A percentile compares a stretch with the other conserved stretches of the same genome.
phyloP scores from a whole-genome alignment of 2,888 invertebrate species.

The Frankliniella intonsa region DNA sequence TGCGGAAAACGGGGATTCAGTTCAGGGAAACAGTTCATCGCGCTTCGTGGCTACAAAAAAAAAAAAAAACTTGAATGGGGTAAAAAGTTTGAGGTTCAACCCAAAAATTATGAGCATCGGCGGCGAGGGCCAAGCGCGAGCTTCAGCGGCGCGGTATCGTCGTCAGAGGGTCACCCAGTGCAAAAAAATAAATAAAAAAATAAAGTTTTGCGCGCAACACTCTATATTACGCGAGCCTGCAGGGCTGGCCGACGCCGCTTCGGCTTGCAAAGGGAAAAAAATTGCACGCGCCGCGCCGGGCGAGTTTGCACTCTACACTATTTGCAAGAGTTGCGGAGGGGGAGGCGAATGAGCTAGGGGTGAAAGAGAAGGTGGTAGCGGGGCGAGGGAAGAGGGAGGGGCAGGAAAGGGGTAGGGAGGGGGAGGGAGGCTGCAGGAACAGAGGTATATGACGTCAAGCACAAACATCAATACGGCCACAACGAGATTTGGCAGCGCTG shows the following conservation, averaged over 20 bases:
- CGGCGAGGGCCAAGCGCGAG: no score
- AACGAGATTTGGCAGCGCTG: conserved; percentile 26
- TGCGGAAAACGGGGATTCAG: no score
- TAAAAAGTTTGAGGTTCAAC: background rate
- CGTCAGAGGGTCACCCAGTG: background rate
- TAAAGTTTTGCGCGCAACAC: background rate
- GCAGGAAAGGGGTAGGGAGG: background rate
- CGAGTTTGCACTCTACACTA: conserved; percentile 11
- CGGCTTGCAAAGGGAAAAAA: background rate
- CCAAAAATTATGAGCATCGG: background rate
- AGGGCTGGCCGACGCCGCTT: background rate
- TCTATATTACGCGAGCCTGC: background rate
- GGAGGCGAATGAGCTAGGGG: background rate
- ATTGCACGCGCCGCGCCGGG: background rate
- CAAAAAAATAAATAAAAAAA: background rate
- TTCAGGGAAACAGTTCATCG: no score
- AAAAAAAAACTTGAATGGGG: background rate
- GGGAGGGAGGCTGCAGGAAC: conserved; percentile 9
- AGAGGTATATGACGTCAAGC: conserved; percentile 26
- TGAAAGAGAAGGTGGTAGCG: background rate
- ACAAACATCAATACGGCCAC: conserved; percentile 22
- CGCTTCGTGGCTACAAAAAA: background rate
- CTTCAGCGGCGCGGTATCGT: background rate
- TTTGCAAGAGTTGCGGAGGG: conserved; percentile 12
- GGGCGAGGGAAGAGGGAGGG: background rate